Evolutionary conservation across 2,888 invertebrate genomes (phyloP).

Genomic region (Thera obeliscata): DNA sequence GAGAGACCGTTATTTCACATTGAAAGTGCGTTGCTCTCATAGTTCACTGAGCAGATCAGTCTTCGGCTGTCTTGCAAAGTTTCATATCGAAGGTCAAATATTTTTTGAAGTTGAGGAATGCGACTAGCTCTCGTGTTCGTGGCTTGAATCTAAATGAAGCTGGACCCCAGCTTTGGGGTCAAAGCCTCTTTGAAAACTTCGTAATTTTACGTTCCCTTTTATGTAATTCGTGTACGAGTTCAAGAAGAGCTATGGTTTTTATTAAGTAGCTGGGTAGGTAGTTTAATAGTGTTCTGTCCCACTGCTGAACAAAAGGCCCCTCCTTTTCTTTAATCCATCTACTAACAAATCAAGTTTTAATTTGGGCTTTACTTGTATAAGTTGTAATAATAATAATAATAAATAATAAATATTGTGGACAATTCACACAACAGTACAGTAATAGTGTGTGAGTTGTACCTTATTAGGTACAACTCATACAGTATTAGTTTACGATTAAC

Average conservation of each 20-base stretch:
- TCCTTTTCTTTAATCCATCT: too few relatives aligned
- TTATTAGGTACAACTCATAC: too few relatives aligned
- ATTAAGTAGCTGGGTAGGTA: not conserved
- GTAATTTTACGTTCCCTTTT: constrained; percentile 7
- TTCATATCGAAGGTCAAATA: constrained; percentile 61
- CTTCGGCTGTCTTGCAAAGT: constrained; percentile 55
- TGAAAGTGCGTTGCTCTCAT: constrained; percentile 69
- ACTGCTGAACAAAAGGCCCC: too few relatives aligned
- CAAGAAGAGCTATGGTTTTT: not conserved
- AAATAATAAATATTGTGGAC: too few relatives aligned
- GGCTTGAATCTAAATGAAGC: constrained; percentile 22
- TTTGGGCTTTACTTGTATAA: too few relatives aligned
- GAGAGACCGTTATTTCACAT: constrained; percentile 63
- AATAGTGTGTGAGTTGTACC: too few relatives aligned
- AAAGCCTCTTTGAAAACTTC: constrained; percentile 10
- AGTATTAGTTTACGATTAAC: not conserved
- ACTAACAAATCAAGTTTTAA: too few relatives aligned
- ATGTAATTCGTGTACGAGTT: not conserved
- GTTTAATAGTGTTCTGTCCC: too few relatives aligned
- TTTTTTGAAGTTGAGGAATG: constrained; percentile 49
- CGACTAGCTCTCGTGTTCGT: constrained; percentile 19
- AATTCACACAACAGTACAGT: too few relatives aligned
- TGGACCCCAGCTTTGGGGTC: constrained; percentile 5
- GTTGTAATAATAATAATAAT: too few relatives aligned
- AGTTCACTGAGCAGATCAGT: constrained; percentile 58